phyloP scores from a whole-genome alignment of 2,113 vertebrate species.

The Carettochelys insculpta region DNA sequence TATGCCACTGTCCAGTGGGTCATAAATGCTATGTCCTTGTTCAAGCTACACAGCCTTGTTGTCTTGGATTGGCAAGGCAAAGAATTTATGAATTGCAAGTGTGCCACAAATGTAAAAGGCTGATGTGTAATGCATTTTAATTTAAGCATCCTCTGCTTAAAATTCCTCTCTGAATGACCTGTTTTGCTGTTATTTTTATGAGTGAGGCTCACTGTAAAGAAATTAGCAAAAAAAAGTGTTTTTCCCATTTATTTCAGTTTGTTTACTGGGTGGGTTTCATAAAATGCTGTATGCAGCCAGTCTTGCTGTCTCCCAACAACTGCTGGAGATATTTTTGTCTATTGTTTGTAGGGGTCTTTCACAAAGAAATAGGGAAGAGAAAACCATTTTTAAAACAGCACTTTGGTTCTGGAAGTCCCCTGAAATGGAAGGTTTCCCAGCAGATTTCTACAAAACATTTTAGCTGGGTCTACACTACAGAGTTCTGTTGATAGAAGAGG shows the following conservation, averaged over 20 bases:
- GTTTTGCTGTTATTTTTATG: not conserved
- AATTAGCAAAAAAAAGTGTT: slow-evolving; percentile 32
- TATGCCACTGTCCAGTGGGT: not conserved
- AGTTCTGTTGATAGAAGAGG: no score
- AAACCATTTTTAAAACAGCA: not conserved
- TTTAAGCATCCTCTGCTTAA: not conserved
- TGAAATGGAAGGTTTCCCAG: not conserved
- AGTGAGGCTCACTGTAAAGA: not conserved
- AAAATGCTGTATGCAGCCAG: slow-evolving; percentile 42
- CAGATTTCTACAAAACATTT: not conserved
- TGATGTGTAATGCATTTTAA: not conserved
- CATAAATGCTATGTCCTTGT: not conserved
- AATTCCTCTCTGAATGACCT: not conserved
- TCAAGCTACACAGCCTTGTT: not conserved
- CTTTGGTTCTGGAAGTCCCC: not conserved
- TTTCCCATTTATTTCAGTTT: slow-evolving; percentile 47
- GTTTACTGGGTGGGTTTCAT: slow-evolving; percentile 54
- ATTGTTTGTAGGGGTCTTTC: slow-evolving; percentile 49
- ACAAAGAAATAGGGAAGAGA: slow-evolving; percentile 54
- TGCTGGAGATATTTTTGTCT: slow-evolving; percentile 51
- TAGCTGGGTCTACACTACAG: no score
- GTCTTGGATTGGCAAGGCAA: not conserved
- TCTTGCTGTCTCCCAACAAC: slow-evolving; percentile 23
- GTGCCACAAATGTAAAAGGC: not conserved
- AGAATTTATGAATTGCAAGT: not conserved